Evolutionary conservation across 1,140 invertebrate species (phyloP), one percentile per base, ranked within the genome.

Genomic region (Lerema accius): DNA sequence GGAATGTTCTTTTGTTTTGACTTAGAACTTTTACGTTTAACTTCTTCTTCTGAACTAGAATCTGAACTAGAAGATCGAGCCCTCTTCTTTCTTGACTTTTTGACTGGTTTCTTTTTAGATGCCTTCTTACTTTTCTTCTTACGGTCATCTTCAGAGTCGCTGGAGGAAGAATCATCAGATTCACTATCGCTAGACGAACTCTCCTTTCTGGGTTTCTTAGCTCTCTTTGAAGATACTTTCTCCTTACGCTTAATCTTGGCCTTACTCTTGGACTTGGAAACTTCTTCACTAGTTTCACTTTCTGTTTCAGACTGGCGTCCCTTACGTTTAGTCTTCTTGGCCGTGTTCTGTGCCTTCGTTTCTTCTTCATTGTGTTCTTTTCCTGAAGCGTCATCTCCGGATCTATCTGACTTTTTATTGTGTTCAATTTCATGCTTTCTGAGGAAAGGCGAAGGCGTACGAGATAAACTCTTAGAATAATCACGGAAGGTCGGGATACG

Each of bases 361-460:
- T 83, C 79, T 46, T 85, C 81, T 50, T 89, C 83, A 40, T 72
- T 71, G 59, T 91, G 76, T 72, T 91, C 78, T 83, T 84, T 88
- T 4, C 78, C 86, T 65, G 75, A 88, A 7, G 51, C 82, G 32
- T 86, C 88, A 70, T 91, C 86, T 5, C 76, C 83, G 11, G 84
- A 86, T 61, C 80, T 81, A 13, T 91, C 90, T 1, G 83, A 82
- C 59, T 91, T 91, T 55, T 91, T 91, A 19, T 79, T 79, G 28
- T 86, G 90, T 62, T 93, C 91, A n/a, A 94, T 93, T 80, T 96
- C 95, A 69, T 95, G 94, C 46, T 94, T 94, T 85, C 95, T 95
- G 59, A 96, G 93, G 84, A 96, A 96, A 43, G 95, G 95, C 14
- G 95, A 96, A 14, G 95, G 95, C 0, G 95, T 96, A 63, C 95